Conservation (phyloP, 2,888 invertebrate genomes). For the Buathra laborator region DNA sequence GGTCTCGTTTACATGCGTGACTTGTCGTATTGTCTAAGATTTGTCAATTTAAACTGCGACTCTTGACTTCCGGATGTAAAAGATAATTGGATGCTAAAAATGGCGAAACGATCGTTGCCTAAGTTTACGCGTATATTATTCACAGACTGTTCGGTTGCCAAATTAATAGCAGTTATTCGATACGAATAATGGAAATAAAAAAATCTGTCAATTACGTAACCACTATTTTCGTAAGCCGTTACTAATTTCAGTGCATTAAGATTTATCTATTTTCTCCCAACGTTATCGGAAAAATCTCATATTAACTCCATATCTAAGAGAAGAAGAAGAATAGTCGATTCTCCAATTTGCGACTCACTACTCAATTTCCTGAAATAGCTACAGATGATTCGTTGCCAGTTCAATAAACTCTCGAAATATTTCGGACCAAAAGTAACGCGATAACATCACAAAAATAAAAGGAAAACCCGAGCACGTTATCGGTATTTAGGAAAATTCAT, state of each 20-base stretch:
- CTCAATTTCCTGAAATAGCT: neutral
- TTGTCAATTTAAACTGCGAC: constrained; percentile 32
- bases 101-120: too few species aligned
- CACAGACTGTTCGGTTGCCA: too few species aligned
- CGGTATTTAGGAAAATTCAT: too few species aligned
- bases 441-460: neutral
- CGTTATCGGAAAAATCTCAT: neutral
- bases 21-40: constrained; percentile 34
- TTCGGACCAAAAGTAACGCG: constrained; percentile 5
- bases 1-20: constrained; percentile 40
- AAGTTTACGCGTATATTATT: too few species aligned
- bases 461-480: too few species aligned
- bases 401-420: neutral
- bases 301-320: neutral
- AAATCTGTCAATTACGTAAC: neutral
- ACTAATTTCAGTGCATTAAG: neutral
- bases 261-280: neutral
- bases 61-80: neutral
- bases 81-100: neutral
- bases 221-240: neutral
- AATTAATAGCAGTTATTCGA: neutral
- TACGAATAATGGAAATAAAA: neutral
- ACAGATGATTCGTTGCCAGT: neutral
- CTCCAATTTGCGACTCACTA: neutral
- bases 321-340: constrained; percentile 9